Evolutionary conservation across 2,797 vertebrate species (phyloP).

Genomic region (Myotis pilosus): DNA sequence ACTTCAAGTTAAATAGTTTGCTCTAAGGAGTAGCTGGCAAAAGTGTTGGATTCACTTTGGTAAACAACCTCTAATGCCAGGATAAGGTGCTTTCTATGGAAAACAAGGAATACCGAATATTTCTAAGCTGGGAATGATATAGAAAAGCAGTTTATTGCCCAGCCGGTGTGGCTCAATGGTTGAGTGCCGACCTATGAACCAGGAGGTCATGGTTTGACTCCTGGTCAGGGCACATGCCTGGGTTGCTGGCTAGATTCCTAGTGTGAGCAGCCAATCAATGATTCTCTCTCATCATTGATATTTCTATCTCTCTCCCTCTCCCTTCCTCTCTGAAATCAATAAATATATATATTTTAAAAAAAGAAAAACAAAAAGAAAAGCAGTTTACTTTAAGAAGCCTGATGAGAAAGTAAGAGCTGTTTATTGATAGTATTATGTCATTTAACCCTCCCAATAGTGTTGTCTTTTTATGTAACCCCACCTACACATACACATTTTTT

Average conservation of each 20-base stretch:
- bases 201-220: too few relatives aligned
- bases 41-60: not conserved
- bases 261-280: too few relatives aligned
- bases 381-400: not conserved
- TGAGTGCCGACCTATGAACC: too few relatives aligned
- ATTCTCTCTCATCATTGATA: too few relatives aligned
- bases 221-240: too few relatives aligned
- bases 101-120: not conserved
- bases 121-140: not conserved
- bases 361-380: not conserved
- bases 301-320: too few relatives aligned
- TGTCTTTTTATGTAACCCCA: not conserved
- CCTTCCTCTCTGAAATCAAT: too few relatives aligned
- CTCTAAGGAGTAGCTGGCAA: not conserved
- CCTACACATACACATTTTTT: not conserved
- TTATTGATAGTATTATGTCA: fast-evolving
- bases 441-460: not conserved
- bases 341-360: too few relatives aligned
- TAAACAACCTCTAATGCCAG: not conserved
- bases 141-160: not conserved
- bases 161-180: too few relatives aligned
- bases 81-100: not conserved
- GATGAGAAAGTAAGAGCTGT: not conserved
- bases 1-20: not conserved
- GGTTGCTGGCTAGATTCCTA: too few relatives aligned